A percentile compares a stretch with the other conserved stretches of the same genome.
Conservation (phyloP, 2,113 vertebrate species). For the Pedionomus torquatus region DNA sequence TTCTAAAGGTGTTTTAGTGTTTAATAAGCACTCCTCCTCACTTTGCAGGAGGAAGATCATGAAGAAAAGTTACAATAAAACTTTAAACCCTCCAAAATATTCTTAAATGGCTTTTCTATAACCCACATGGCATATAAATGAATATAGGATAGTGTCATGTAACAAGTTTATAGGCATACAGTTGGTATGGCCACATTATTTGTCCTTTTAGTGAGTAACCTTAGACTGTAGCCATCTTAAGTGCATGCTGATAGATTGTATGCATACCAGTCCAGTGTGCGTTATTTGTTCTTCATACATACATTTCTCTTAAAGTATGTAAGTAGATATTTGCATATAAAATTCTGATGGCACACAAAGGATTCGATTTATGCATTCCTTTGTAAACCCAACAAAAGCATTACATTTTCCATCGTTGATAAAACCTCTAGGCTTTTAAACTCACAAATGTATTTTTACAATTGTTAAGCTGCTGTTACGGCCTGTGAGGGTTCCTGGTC, state of each 20-base stretch:
- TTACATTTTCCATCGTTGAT: neutral
- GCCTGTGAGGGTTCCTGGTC: constrained; percentile 32
- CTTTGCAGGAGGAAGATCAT: neutral
- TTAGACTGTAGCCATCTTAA: constrained; percentile 21
- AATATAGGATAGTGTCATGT: neutral
- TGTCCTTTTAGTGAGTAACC: constrained; percentile 33
- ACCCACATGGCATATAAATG: constrained; percentile 39
- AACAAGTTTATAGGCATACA: constrained; percentile 35
- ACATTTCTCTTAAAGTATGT: neutral
- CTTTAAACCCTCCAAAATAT: constrained; percentile 26
- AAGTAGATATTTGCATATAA: constrained; percentile 44
- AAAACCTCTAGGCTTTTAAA: constrained; percentile 48
- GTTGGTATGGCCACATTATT: constrained; percentile 25
- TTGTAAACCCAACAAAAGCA: neutral
- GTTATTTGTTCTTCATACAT: neutral
- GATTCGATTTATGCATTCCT: constrained; percentile 10
- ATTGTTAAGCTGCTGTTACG: constrained; percentile 48
- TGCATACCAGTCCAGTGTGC: neutral
- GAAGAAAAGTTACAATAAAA: neutral
- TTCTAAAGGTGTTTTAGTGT: constrained; percentile 16
- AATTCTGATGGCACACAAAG: constrained; percentile 3
- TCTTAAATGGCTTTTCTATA: constrained; percentile 32
- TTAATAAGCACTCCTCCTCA: constrained; percentile 35
- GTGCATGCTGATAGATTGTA: neutral
- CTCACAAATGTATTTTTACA: constrained; percentile 38